A percentile compares a stretch with the other conserved stretches of the same genome.
Conservation (phyloP, 2,113 vertebrate species). For the Charadrius vociferus region DNA sequence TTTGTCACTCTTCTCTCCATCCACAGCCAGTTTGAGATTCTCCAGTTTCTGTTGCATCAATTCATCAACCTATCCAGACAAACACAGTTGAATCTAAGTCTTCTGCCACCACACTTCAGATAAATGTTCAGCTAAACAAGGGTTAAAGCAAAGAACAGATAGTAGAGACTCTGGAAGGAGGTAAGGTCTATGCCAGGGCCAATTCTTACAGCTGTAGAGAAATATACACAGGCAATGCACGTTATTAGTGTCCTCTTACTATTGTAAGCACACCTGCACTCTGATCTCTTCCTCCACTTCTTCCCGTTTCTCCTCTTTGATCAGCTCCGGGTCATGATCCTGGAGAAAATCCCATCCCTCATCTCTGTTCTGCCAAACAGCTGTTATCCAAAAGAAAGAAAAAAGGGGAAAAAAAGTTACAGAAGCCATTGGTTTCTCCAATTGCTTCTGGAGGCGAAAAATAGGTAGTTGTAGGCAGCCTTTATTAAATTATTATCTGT, state of each 20-base stretch:
- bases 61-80: conserved; percentile 79
- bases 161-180: background rate
- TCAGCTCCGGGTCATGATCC: conserved; percentile 78
- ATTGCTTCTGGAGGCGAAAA: background rate
- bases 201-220: background rate
- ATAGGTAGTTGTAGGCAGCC: background rate
- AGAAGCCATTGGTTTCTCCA: background rate
- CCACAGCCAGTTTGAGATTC: conserved; percentile 78
- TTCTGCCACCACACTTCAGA: background rate
- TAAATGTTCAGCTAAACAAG: background rate
- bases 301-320: conserved; percentile 78
- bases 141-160: background rate
- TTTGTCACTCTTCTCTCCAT: conserved; percentile 69
- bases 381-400: conserved; percentile 62
- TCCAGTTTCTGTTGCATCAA: conserved; percentile 83
- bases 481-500: background rate
- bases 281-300: conserved; percentile 85
- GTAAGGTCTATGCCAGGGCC: background rate
- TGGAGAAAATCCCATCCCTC: conserved; percentile 78
- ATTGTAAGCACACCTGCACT: conserved; percentile 76
- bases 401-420: background rate
- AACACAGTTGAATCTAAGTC: background rate
- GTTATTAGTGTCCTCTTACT: background rate
- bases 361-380: conserved; percentile 80
- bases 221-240: background rate